Conservation (phyloP, 2,888 invertebrate species). For the Mellilla xanthometata region DNA sequence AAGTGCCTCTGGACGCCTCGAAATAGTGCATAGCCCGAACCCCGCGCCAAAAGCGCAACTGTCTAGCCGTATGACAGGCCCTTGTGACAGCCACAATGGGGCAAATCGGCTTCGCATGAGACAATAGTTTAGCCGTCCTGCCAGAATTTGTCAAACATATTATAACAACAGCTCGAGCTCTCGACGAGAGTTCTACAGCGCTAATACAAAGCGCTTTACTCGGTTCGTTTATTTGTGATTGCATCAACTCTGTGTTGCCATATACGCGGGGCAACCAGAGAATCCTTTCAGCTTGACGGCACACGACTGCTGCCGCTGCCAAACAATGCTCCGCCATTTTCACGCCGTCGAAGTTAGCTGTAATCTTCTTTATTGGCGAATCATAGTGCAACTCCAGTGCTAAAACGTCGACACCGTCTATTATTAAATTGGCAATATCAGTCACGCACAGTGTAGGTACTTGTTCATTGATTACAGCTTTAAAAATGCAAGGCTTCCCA, state of each 20-base stretch:
- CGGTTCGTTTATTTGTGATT: constrained; percentile 79
- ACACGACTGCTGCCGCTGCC: constrained; percentile 87
- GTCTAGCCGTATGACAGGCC: constrained; percentile 85
- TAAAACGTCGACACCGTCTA: constrained; percentile 95
- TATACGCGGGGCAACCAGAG: constrained; percentile 91
- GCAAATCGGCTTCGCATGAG: constrained; percentile 87
- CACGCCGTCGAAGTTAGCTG: constrained; percentile 54
- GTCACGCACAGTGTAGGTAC: constrained; percentile 89
- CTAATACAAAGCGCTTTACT: constrained; percentile 77
- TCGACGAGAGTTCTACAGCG: constrained; percentile 66
- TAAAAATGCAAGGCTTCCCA: constrained; percentile 95
- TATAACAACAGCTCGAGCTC: constrained; percentile 77
- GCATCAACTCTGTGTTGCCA: constrained; percentile 85
- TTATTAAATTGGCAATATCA: constrained; percentile 95
- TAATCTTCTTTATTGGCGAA: constrained; percentile 62
- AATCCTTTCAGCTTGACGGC: constrained; percentile 93
- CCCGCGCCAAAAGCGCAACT: constrained; percentile 78
- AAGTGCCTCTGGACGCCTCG: constrained; percentile 54
- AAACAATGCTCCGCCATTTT: constrained; percentile 86
- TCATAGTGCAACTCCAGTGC: constrained; percentile 86
- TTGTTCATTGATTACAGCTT: constrained; percentile 93
- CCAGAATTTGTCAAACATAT: constrained; percentile 90
- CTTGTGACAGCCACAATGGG: constrained; percentile 90
- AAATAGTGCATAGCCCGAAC: constrained; percentile 79
- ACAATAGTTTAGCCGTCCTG: constrained; percentile 86